Conservation (phyloP, 2,888 invertebrate genomes). For the Caradrina clavipalpis region DNA sequence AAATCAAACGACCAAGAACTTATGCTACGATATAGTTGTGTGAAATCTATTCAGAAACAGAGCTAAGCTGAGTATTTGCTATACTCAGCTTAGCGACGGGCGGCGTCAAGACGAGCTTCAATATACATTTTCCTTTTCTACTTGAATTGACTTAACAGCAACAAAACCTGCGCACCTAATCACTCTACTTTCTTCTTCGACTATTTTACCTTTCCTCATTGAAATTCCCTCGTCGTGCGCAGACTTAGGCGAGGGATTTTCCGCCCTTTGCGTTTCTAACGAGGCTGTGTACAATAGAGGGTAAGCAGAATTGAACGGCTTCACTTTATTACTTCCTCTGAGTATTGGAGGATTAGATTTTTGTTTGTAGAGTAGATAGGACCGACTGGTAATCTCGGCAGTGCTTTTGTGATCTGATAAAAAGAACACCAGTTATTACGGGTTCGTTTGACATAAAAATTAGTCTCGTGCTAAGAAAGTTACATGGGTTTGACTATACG, state of each 20-base stretch:
- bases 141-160: not conserved
- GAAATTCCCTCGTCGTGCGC: conserved; percentile 66
- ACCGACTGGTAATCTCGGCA: conserved; percentile 12
- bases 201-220: conserved; percentile 64
- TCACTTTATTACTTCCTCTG: conserved; percentile 69
- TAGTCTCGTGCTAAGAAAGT: no score
- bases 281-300: conserved; percentile 51
- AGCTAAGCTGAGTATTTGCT: no score
- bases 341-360: conserved; percentile 44
- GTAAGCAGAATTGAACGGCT: conserved; percentile 62
- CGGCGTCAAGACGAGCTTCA: not conserved
- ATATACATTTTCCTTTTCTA: not conserved
- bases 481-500: no score
- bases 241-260: conserved; percentile 66
- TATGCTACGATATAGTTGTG: no score
- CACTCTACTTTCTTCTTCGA: conserved; percentile 25
- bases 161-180: conserved; percentile 14
- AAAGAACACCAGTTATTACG: no score
- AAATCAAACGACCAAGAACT: no score
- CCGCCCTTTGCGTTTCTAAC: conserved; percentile 67
- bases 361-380: conserved; percentile 13
- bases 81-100: not conserved
- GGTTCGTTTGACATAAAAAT: not conserved
- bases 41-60: not conserved
- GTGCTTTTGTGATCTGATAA: not conserved